Evolutionary conservation across 2,797 vertebrate genomes (phyloP).

Genomic region (Rhinogobio ventralis): DNA sequence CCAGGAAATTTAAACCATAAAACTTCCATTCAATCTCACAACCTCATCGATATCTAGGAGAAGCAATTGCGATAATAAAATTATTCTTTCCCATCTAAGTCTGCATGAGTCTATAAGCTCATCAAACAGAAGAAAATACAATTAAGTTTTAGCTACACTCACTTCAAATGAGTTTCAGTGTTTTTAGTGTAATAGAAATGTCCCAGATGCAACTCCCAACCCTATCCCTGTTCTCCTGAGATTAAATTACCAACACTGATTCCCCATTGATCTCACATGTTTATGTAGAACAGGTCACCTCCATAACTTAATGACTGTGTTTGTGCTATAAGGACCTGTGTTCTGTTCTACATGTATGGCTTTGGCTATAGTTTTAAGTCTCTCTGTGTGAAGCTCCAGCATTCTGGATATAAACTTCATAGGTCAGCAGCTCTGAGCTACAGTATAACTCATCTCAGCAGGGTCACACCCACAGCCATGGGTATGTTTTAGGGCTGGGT

Average conservation of each 20-base stretch:
- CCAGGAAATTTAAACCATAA: no score
- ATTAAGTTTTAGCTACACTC: not conserved
- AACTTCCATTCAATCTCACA: not conserved
- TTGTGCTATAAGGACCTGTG: not conserved
- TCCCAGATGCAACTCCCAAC: not conserved
- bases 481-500: no score
- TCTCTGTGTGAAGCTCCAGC: not conserved
- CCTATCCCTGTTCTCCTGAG: constrained; percentile 23
- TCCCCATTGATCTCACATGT: constrained; percentile 51
- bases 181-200: constrained; percentile 40
- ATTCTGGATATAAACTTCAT: not conserved
- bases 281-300: not conserved
- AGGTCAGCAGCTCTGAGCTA: not conserved
- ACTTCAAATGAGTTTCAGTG: not conserved
- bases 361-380: not conserved
- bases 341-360: not conserved
- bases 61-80: not conserved
- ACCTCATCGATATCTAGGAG: not conserved
- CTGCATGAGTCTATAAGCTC: not conserved
- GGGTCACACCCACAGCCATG: not conserved
- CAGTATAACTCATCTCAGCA: constrained; percentile 16
- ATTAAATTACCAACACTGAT: constrained; percentile 41
- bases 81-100: not conserved
- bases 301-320: constrained; percentile 29
- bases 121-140: not conserved